Evolutionary conservation across 1,140 invertebrate species (phyloP).

Genomic region (Anastrepha obliqua): DNA sequence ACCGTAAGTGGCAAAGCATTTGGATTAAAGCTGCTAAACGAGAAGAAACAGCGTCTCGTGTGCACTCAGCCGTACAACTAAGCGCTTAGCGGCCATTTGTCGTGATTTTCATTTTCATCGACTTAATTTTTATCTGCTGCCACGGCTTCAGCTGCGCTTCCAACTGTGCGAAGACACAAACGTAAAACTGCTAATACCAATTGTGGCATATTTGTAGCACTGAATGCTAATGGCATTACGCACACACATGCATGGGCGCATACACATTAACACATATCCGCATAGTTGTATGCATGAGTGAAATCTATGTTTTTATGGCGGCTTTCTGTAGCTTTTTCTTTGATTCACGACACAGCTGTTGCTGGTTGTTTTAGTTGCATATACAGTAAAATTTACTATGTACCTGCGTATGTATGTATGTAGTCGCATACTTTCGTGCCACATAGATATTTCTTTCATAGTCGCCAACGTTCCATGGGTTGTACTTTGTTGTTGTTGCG

Average conservation of each 20-base stretch:
- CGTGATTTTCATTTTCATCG: constrained; percentile 44
- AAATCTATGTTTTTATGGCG: constrained; percentile 14
- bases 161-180: background rate
- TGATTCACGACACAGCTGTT: constrained; percentile 21
- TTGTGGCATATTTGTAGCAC: constrained; percentile 25
- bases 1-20: background rate
- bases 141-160: background rate
- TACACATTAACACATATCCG: background rate
- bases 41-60: background rate
- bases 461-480: background rate
- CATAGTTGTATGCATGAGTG: background rate
- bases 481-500: background rate
- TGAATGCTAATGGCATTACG: background rate
- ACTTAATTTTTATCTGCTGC: constrained; percentile 36
- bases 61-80: background rate
- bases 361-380: background rate
- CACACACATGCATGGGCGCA: background rate
- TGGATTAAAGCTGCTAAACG: constrained; percentile 20
- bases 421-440: background rate
- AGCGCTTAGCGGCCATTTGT: constrained; percentile 26
- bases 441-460: background rate
- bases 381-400: background rate
- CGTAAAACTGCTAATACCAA: background rate
- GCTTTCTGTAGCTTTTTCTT: background rate
- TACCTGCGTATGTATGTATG: background rate